Evolutionary conservation across 2,113 vertebrate species (phyloP).

Genomic region (Myanophis thanlyinensis): DNA sequence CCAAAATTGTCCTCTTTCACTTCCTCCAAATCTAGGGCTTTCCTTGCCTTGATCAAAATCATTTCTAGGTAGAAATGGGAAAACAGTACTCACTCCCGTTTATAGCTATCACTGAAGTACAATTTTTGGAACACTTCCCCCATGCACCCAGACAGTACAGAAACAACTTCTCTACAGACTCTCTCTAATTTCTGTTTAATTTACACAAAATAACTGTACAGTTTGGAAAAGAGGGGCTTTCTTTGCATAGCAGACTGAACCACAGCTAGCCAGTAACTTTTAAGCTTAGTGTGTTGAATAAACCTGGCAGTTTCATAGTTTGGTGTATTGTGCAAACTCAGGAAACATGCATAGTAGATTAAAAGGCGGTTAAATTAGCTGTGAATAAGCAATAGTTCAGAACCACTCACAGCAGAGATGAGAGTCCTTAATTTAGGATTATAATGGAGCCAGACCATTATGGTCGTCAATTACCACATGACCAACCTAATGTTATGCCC

Average conservation of each 20-base stretch:
- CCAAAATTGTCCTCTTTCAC: neutral
- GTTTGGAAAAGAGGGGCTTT: neutral
- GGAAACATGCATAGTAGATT: neutral
- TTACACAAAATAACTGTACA: neutral
- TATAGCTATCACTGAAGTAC: neutral
- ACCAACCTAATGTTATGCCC: neutral
- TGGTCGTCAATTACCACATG: neutral
- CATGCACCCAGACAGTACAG: neutral
- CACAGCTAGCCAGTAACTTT: neutral
- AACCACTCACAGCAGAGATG: neutral
- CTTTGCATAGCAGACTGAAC: neutral
- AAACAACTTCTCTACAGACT: neutral
- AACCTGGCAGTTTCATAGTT: neutral
- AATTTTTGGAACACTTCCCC: neutral
- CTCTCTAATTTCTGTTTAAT: neutral
- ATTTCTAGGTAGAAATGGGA: neutral
- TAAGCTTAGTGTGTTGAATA: neutral
- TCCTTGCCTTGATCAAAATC: neutral
- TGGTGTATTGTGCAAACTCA: neutral
- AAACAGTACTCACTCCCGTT: neutral
- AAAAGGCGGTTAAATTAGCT: neutral
- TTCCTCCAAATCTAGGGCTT: neutral
- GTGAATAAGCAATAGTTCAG: neutral
- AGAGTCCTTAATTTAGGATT: neutral
- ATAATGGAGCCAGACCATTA: neutral